Evolutionary conservation across 1,140 invertebrate species (phyloP).

Genomic region (Mylabris phalerata): DNA sequence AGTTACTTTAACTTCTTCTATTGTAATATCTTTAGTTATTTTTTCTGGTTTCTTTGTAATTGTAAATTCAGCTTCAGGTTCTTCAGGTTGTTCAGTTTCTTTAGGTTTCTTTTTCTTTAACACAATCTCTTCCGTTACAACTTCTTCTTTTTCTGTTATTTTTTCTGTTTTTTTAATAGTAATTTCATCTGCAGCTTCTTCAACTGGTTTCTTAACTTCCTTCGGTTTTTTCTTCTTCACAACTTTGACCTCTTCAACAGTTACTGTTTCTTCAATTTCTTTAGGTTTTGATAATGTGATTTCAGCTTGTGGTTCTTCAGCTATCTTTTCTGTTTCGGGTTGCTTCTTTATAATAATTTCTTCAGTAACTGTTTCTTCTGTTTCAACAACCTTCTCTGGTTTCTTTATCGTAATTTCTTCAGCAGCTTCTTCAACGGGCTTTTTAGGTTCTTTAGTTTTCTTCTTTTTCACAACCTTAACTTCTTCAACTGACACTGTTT

Average conservation of each 20-base stretch:
- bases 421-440: slow-evolving; percentile 17
- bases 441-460: slow-evolving; percentile 41
- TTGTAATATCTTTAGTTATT: slow-evolving; percentile 25
- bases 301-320: slow-evolving; percentile 15
- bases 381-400: slow-evolving; percentile 10
- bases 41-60: slow-evolving; percentile 30
- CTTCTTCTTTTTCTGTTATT: slow-evolving; percentile 20
- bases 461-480: slow-evolving; percentile 36
- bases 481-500: slow-evolving; percentile 36
- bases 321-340: slow-evolving; percentile 17
- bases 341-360: slow-evolving; percentile 21
- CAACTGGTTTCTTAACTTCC: slow-evolving; percentile 29
- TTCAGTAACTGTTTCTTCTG: slow-evolving; percentile 22
- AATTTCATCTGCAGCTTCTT: slow-evolving; percentile 18
- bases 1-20: slow-evolving; percentile 19
- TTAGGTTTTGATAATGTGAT: slow-evolving; percentile 7
- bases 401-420: slow-evolving; percentile 36
- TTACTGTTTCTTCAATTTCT: slow-evolving; percentile 27
- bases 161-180: slow-evolving; percentile 28
- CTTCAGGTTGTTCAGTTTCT: slow-evolving; percentile 34
- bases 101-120: slow-evolving; percentile 43
- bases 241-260: slow-evolving; percentile 4
- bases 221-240: slow-evolving; percentile 26
- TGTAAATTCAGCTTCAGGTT: slow-evolving; percentile 25
- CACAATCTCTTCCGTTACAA: slow-evolving; percentile 35